phyloP scores from a whole-genome alignment of 2,888 invertebrate genomes.

The Oconnorella tubifera region DNA sequence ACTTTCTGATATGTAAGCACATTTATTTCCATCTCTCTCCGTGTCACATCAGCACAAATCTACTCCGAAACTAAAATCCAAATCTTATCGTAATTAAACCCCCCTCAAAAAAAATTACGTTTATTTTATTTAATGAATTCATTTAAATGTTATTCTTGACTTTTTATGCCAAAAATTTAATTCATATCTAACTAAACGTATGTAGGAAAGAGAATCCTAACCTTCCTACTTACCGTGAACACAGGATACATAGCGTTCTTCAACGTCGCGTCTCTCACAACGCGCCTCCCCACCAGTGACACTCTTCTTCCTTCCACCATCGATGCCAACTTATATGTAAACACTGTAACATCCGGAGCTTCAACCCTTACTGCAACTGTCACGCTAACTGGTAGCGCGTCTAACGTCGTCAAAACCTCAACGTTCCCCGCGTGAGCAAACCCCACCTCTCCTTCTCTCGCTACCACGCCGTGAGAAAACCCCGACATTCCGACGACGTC shows the following conservation, averaged over 20 bases:
- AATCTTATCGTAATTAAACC: too few species aligned
- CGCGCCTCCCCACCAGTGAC: slow-evolving; percentile 42
- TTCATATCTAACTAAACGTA: too few species aligned
- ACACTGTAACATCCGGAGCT: slow-evolving; percentile 39
- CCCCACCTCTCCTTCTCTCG: slow-evolving; percentile 41
- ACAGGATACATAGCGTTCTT: slow-evolving; percentile 42
- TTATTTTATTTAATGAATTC: too few species aligned
- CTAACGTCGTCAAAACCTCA: slow-evolving; percentile 41
- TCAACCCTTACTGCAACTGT: slow-evolving; percentile 42
- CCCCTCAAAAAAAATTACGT: too few species aligned
- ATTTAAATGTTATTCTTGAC: too few species aligned
- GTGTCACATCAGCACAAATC: too few species aligned
- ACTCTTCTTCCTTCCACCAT: slow-evolving; percentile 38
- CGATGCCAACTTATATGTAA: slow-evolving; percentile 43
- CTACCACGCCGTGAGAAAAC: slow-evolving; percentile 45
- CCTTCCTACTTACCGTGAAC: slow-evolving; percentile 50
- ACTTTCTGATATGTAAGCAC: too few species aligned
- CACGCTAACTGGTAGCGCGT: slow-evolving; percentile 44
- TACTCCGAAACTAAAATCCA: too few species aligned
- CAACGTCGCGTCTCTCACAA: slow-evolving; percentile 38
- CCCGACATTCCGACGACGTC: slow-evolving; percentile 47
- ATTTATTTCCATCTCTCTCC: too few species aligned
- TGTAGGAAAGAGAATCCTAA: slow-evolving; percentile 50
- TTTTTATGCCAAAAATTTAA: too few species aligned
- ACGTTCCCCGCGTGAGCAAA: slow-evolving; percentile 42